Base-by-base conservation (phyloP, 2,113 vertebrate species). In the Halcyon malimbica region DNA sequence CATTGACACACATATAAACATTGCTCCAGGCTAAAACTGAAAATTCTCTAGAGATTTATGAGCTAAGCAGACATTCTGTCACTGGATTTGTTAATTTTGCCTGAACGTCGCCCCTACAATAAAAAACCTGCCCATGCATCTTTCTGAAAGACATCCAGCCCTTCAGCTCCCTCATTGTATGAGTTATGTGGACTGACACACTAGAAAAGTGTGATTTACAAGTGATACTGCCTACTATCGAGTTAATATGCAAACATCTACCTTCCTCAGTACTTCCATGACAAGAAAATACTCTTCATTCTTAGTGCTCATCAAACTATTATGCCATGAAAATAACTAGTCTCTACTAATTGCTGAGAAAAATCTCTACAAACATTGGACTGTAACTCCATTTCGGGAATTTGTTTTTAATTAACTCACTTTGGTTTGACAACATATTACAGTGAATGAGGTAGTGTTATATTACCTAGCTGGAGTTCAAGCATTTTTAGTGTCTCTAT, bases 21-120 rank as follows among this genome's bases (percentile, higher is more conserved):
- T 41, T 3, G 11, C 94, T 95, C 62, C 79, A 63, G 95, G 94
- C 80, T 95, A 95, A 96, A 97, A 87, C 70, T 95, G 81, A 97
- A 97, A 95, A 95, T 73, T 95, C 77, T 93, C 90, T 87, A 95
- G 89, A 96, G 90, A 96, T 97, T 97, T 98, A 96, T 87, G 91
- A 98, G 95, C 57, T 85, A 94, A 94, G 92, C 89, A 97, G 96
- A 96, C 77, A 94, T 95, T 97, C 97, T 90, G 83, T 92, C 87
- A 95, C 80, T 91, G 83, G 67, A 91, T 96, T 94, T 92, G 95
- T 74, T 96, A 90, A 68, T 89, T 94, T 89, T 94, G 62, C 94
- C 92, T 95, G 41, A 74, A 81, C 2, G 1, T 76, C 13, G 3
- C 59, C 75, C 79, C 48, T 81, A 82, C 76, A 96, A 95, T 59